Base-by-base conservation (phyloP, 2,797 vertebrate genomes). In the Chaetodon trifasciatus region DNA sequence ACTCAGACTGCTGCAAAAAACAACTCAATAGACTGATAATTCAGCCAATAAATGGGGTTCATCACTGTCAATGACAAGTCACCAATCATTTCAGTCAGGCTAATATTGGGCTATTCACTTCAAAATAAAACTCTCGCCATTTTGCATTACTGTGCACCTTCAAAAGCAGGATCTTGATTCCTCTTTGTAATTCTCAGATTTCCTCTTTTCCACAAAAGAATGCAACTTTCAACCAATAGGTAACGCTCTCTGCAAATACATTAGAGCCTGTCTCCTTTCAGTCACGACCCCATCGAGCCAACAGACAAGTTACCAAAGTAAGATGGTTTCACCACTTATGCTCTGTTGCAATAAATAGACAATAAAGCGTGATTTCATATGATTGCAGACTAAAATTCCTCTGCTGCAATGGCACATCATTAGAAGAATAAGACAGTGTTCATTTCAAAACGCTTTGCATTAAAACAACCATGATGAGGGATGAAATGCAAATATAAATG, bases 21-120 rank as follows among this genome's bases (percentile, higher is more conserved):
- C 83, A 89, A 84, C 81, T 87, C 82, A 76, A 82, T 44, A 70
- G 88, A 87, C 55, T 69, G 77, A 50, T 47, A 67, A 86, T 84
- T 79, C 84, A 81, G 74, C 70, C 76, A 64, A 64, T 63, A 70
- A 86, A 84, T 86, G 82, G 72, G 64, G 84, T 89, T 79, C 74
- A 66, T 90, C 69, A 73, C 70, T 74, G 81, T 84, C 88, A 82
- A 40, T 35, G 42, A 88, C 23, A 69, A 85, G 76, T 82, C 76
- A 77, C 57, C 68, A 82, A 83, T 86, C 75, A 85, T 39, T 75
- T 79, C 70, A 87, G 71, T 84, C 80, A 53, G 64, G 82, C 71
- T 83, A 86, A 84, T 81, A 78, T 50, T 19, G 39, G 46, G 23
- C 68, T 69, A 70, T 81, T 90, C 74, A 79, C 52, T 77, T 70